A percentile compares a stretch with the other conserved stretches of the same genome.
Conservation (phyloP, 2,888 invertebrate species). For the Dioctria rufipes region DNA sequence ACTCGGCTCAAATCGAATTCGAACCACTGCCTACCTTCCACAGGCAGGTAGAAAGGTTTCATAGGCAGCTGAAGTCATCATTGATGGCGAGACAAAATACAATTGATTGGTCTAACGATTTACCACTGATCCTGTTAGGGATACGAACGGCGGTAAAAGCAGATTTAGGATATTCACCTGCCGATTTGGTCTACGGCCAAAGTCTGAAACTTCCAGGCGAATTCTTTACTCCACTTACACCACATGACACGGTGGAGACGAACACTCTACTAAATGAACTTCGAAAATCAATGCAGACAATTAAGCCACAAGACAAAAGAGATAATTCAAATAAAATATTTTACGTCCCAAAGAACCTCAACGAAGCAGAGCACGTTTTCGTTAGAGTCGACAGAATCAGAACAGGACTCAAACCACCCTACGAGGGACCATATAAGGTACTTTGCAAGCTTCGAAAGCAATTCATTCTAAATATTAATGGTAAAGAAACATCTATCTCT, state of each 20-base stretch:
- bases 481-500: conserved; percentile 34
- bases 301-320: background rate
- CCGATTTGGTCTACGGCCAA: conserved; percentile 24
- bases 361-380: conserved; percentile 31
- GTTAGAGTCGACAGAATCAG: conserved; percentile 49
- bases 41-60: conserved; percentile 7
- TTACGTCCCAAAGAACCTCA: conserved; percentile 41
- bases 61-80: conserved; percentile 55
- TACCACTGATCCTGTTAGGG: conserved; percentile 39
- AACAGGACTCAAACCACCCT: conserved; percentile 42
- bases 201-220: background rate
- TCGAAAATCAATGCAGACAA: background rate
- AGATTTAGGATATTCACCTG: conserved; percentile 11
- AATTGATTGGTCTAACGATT: conserved; percentile 35
- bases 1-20: background rate
- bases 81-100: conserved; percentile 60
- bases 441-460: conserved; percentile 49
- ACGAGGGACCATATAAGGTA: conserved; percentile 53
- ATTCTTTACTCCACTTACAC: conserved; percentile 50
- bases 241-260: background rate
- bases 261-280: background rate
- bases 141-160: conserved; percentile 29
- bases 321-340: background rate
- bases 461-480: conserved; percentile 31
- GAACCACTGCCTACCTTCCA: background rate